Percentiles rank a stretch among this genome's conserved stretches.
Conservation (phyloP, 2,888 invertebrate species). For the Pandemis corylana region DNA sequence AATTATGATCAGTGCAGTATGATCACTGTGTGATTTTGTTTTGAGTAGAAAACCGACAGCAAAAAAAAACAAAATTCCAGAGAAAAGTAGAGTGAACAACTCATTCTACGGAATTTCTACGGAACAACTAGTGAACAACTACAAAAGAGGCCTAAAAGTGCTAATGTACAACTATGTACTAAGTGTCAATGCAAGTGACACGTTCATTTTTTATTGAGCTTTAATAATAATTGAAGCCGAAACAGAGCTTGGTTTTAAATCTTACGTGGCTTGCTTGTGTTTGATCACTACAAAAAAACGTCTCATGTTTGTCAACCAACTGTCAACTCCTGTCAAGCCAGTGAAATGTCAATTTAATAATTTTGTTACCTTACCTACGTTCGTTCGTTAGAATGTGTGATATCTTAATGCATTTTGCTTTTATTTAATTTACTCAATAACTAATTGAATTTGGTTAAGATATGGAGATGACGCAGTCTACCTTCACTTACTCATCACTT, state of each 20-base stretch:
- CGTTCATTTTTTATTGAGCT: too few relatives aligned
- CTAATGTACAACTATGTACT: too few relatives aligned
- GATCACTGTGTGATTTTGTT: too few relatives aligned
- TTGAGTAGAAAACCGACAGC: too few relatives aligned
- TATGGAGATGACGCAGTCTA: slow-evolving; percentile 29
- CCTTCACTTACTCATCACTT: slow-evolving; percentile 23
- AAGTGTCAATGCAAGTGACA: too few relatives aligned
- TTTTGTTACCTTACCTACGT: slow-evolving; percentile 41
- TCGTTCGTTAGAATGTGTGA: slow-evolving; percentile 42
- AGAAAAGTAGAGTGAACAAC: too few relatives aligned
- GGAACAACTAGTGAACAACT: too few relatives aligned
- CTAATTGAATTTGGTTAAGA: slow-evolving; percentile 35
- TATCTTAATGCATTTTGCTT: slow-evolving; percentile 35
- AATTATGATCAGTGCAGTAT: too few relatives aligned
- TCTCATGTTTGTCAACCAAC: neutral
- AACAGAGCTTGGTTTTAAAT: neutral
- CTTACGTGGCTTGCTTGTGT: neutral
- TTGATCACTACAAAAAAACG: neutral
- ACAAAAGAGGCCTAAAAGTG: too few relatives aligned
- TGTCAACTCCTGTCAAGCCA: slow-evolving; percentile 24
- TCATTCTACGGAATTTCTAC: too few relatives aligned
- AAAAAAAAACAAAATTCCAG: too few relatives aligned
- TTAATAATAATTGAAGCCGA: too few relatives aligned
- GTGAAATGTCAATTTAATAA: slow-evolving; percentile 31
- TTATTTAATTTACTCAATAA: slow-evolving; percentile 38